Evolutionary conservation across 2,888 invertebrate genomes (phyloP).

Genomic region (Chymomyza fuscimana): DNA sequence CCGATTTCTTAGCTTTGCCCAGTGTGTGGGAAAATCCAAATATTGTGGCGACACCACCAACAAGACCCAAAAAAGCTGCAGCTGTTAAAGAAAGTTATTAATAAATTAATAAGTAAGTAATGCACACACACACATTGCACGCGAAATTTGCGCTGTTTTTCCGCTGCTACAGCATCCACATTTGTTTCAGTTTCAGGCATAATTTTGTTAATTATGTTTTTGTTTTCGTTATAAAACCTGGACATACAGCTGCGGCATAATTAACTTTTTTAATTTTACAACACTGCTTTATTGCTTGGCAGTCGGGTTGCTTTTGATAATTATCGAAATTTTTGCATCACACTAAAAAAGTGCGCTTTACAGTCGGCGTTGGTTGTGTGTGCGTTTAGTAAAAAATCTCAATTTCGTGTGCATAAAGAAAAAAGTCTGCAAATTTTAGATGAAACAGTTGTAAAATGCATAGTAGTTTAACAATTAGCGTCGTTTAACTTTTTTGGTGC

Average conservation of each 20-base stretch:
- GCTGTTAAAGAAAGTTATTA: constrained; percentile 50
- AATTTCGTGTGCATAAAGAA: constrained; percentile 9
- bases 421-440: constrained; percentile 17
- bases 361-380: constrained; percentile 43
- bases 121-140: constrained; percentile 53
- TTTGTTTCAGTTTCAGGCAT: constrained; percentile 45
- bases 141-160: constrained; percentile 60
- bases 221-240: neutral
- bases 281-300: neutral
- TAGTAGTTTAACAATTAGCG: constrained; percentile 13
- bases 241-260: neutral
- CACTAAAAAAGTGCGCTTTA: constrained; percentile 45
- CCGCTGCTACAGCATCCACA: constrained; percentile 52
- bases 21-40: constrained; percentile 91
- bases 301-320: neutral
- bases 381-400: constrained; percentile 46
- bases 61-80: constrained; percentile 77
- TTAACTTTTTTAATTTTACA: neutral
- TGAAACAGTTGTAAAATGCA: constrained; percentile 32
- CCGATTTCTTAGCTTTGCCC: constrained; percentile 88
- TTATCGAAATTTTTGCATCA: neutral
- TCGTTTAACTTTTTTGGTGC: constrained; percentile 3
- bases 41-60: constrained; percentile 86
- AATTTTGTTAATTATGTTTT: neutral
- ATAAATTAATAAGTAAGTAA: neutral